Base-by-base conservation (phyloP, 35 echinoderm and acorn worm genomes). In the Amphiura filiformis region DNA sequence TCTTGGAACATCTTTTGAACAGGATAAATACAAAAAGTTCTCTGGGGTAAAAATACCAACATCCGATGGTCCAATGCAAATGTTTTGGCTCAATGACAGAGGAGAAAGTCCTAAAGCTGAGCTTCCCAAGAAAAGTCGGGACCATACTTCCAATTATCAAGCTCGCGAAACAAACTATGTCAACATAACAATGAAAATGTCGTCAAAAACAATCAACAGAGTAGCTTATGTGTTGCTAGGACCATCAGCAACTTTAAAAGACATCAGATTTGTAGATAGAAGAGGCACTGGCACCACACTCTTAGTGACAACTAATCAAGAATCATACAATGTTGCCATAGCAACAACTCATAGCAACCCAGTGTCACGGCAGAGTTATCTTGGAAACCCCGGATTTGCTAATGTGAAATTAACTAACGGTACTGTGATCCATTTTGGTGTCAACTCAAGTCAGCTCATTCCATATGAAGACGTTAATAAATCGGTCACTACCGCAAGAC, bases 61-160 rank as follows among this genome's bases (percentile, higher is more conserved):
- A 20, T 80, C 94, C 1, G 87, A 80, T 0, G 84, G 86, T 52
- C 57, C 90, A n/a, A 92, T 92, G 34, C 82, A 76, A 75, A 93
- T 99, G 86, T 94, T 92, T 49, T 99, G 96, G 96, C 81, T 97
- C 34, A 94, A 61, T 36, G 89, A 86, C 0, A 86, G 89, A 42
- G 96, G 90, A 23, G 37, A 70, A 26, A 99, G 96, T 84, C 90
- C 93, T 1, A 79, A 65, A 56, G 93, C 96, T 0, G 47, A 35
- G 3, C 65, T 99, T 2, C 75, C 84, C 5, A 89, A 87, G 39
- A 65, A 92, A 49, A 79, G 81, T 2, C 7, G 26, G 26, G 79
- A 90, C 0, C 87, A 92, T 57, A 93, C 96, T 0, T 92, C 93
- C 0, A 76, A 94, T 75, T 99, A 75, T 32, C 93, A 88, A 56